Conservation (phyloP, 2,797 vertebrate species). For the Oreortyx pictus region DNA sequence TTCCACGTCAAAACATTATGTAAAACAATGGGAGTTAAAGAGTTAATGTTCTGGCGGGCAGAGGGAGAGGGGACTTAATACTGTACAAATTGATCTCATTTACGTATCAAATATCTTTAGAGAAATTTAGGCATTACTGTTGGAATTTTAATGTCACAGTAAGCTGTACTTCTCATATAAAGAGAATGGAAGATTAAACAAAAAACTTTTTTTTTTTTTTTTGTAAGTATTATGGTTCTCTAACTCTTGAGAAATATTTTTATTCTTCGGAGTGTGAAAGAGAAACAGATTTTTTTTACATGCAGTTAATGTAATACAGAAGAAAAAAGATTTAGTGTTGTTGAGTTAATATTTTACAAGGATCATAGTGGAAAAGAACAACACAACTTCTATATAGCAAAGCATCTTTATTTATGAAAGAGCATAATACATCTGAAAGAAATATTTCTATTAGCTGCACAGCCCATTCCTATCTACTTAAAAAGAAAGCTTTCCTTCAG, state of each 20-base stretch:
- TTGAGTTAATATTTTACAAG: slow-evolving; percentile 29
- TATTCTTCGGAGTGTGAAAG: not conserved
- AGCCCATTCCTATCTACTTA: not conserved
- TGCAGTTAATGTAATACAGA: not conserved
- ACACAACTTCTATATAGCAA: not conserved
- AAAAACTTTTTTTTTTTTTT: not conserved
- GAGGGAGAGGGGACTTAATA: not conserved
- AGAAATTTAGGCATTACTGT: not conserved
- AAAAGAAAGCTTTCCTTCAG: slow-evolving; percentile 17
- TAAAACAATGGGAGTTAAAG: no score
- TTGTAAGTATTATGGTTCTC: not conserved
- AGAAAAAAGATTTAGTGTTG: not conserved
- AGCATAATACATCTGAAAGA: slow-evolving; percentile 61
- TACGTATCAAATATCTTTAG: not conserved
- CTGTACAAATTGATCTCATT: not conserved
- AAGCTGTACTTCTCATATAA: not conserved
- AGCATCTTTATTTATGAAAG: slow-evolving; percentile 35
- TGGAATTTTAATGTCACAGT: not conserved
- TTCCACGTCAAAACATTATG: no score
- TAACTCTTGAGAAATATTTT: not conserved
- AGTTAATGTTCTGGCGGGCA: no score
- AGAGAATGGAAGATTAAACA: not conserved
- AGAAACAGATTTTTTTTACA: not conserved
- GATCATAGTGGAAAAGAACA: not conserved
- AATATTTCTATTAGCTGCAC: slow-evolving; percentile 12